These are phyloP conservation scores for Eulemur rubriventer DNA, from an alignment of 2,797 vertebrate species.

Conservation along the genomic window DNA sequence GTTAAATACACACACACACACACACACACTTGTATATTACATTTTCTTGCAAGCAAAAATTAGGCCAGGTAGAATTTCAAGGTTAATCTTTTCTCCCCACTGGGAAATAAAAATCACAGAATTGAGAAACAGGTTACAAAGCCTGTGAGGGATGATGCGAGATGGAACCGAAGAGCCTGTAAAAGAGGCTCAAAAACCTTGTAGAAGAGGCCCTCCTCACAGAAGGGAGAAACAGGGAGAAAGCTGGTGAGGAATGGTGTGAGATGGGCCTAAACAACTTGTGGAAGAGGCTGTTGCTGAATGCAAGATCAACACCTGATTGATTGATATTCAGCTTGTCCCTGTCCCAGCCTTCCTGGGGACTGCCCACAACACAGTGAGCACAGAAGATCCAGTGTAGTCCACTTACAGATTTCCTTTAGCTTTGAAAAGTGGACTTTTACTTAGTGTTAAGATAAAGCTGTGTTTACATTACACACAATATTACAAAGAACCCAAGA, in stretches of 20 bases:
- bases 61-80: not conserved
- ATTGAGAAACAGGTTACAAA: not conserved
- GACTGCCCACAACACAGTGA: not conserved
- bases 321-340: not conserved
- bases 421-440: not conserved
- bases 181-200: not conserved
- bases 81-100: not conserved
- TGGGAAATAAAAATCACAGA: not conserved
- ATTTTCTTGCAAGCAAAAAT: conserved; percentile 15
- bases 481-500: not conserved
- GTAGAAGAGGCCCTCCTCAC: not conserved
- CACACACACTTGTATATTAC: not conserved
- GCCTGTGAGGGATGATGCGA: not conserved
- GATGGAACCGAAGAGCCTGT: not conserved
- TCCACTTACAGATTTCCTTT: not conserved
- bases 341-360: not conserved
- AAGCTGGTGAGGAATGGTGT: not conserved
- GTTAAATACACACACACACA: not conserved
- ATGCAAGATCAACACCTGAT: not conserved
- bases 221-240: not conserved
- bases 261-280: not conserved
- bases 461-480: not conserved
- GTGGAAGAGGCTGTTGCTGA: not conserved
- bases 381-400: not conserved
- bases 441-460: not conserved